These are phyloP conservation scores for Caenorhabditis inopinata DNA, from an alignment of 1,140 invertebrate species.

Conservation along the genomic window DNA sequence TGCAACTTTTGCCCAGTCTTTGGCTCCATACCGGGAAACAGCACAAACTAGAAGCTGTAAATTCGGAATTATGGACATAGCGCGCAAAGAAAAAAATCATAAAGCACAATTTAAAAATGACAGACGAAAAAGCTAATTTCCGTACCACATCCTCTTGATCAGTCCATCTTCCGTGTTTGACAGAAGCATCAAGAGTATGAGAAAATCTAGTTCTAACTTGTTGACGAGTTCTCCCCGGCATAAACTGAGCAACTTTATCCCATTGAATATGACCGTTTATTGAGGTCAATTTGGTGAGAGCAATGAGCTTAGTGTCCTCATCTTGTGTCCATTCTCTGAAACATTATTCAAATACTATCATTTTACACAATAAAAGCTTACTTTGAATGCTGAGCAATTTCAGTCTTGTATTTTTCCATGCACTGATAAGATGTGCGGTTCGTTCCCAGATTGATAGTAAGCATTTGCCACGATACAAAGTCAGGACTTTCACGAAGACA, in stretches of 20 bases:
- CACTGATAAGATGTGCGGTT: slow-evolving; percentile 66
- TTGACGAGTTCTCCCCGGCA: slow-evolving; percentile 62
- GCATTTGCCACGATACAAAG: slow-evolving; percentile 60
- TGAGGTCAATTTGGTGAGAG: slow-evolving; percentile 58
- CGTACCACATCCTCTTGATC: slow-evolving; percentile 64
- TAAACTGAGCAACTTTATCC: slow-evolving; percentile 65
- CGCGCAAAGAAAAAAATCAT: too few species aligned
- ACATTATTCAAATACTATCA: neutral
- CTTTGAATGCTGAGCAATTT: slow-evolving; percentile 51
- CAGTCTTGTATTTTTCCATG: slow-evolving; percentile 66
- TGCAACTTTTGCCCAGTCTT: slow-evolving; percentile 58
- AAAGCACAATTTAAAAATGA: too few species aligned
- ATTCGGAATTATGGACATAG: neutral
- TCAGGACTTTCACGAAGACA: slow-evolving; percentile 54
- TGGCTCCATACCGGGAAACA: slow-evolving; percentile 48
- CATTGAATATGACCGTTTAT: slow-evolving; percentile 56
- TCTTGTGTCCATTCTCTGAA: slow-evolving; percentile 65
- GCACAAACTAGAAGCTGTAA: slow-evolving; percentile 47
- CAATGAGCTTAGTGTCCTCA: slow-evolving; percentile 64
- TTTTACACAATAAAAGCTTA: neutral
- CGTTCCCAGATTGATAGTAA: slow-evolving; percentile 65
- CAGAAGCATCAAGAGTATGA: slow-evolving; percentile 55
- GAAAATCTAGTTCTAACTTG: slow-evolving; percentile 60
- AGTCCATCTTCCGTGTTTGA: slow-evolving; percentile 63
- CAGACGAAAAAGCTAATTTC: too few species aligned